Base-by-base conservation (phyloP, 1,140 invertebrate species). In the Parapsyche elsis region DNA sequence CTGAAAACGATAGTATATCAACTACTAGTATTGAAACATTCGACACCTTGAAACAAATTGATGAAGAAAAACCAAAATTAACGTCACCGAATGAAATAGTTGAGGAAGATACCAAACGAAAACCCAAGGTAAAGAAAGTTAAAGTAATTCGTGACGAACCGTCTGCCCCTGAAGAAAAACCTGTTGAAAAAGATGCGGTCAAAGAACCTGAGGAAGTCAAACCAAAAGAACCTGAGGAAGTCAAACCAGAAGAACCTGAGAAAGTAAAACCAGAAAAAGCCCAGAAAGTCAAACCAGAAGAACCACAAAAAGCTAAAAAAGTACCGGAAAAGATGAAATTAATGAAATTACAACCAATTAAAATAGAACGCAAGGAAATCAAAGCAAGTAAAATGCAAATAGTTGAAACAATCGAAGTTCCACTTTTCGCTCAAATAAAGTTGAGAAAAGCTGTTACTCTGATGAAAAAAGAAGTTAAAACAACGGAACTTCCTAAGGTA, bases 341-440 rank as follows among this genome's bases (percentile, higher is more conserved):
- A 30, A 16, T 61, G 14, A 87, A 86, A 83, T 80, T 87, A n/a
- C 85, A 84, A 53, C 86, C 88, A 19, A 86, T 87, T 12, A 85
- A 84, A 83, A 88, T 87, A 80, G 88, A 87, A 84, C 84, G 86
- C 79, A 87, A 88, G 84, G 85, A 85, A 80, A 61, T 87, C 14
- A 85, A 87, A 80, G 74, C 86, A 30, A 85, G 85, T 81, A 85
- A 86, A 77, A 82, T 85, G 46, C 85, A 88, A 79, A 86, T 86
- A 61, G 84, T 84, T 30, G 87, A 88, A 86, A 87, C 80, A 82
- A 61, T 85, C 73, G 88, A 89, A 80, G 85, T 89, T 9, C 88
- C 90, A 24, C 90, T 91, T 80, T 93, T 93, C 82, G 90, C 89
- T 24, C 86, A 89, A 81, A 87, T 92, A 9, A 93, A 93, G 88